These are phyloP conservation scores for Hylia prasina DNA, from an alignment of 2,113 vertebrate species.

Conservation along the genomic window DNA sequence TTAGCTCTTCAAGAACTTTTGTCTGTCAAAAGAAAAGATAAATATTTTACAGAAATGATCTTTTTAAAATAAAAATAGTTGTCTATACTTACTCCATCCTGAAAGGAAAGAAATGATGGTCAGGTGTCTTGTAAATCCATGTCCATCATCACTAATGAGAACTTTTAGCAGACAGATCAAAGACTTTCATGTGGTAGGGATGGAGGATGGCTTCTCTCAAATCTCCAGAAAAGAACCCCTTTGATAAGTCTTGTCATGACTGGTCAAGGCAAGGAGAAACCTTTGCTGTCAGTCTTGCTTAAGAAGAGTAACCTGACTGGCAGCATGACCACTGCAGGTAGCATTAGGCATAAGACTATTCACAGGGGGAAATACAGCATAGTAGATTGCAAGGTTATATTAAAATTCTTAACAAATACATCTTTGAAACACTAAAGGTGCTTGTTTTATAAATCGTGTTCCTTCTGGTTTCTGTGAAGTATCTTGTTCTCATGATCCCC, in stretches of 20 bases:
- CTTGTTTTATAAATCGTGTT: background rate
- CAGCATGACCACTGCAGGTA: background rate
- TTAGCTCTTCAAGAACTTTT: background rate
- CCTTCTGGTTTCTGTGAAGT: background rate
- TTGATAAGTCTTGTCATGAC: background rate
- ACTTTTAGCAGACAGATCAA: background rate
- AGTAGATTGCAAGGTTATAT: background rate
- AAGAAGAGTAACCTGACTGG: background rate
- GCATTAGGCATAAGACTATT: background rate
- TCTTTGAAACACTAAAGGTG: background rate
- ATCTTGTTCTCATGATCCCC: background rate
- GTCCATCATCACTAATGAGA: background rate
- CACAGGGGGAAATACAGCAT: background rate
- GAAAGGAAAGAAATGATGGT: background rate
- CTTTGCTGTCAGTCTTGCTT: background rate
- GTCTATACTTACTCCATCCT: background rate
- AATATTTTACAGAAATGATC: background rate
- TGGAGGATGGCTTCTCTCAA: background rate
- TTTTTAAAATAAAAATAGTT: background rate
- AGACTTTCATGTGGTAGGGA: background rate
- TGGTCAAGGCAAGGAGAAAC: background rate
- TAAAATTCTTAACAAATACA: background rate
- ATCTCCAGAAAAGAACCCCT: background rate
- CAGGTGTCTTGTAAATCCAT: background rate
- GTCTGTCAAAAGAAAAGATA: background rate